Evolutionary conservation across 2,888 invertebrate genomes (phyloP), one percentile per base, ranked within the genome.

Genomic region (Alviniconcha strummeri): DNA sequence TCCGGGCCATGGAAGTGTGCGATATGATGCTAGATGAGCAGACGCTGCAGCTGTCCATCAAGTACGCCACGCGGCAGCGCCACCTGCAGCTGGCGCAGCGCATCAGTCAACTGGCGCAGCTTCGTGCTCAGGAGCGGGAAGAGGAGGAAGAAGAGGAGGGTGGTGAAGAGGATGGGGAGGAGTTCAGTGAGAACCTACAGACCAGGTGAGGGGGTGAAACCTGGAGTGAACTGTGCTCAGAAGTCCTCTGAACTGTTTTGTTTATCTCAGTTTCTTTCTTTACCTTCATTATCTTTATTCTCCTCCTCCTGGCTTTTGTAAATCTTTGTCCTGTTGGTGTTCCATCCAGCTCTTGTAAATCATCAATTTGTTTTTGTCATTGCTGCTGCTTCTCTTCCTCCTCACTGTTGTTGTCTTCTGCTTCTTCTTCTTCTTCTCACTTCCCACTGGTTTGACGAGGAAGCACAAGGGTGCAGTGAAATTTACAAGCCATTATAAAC

Each of bases 1-100:
- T 96, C 90, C 95, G 98, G 72, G 98, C 98, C 0, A 94, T 97
- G 79, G 98, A 98, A 93, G 94, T 98, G 36, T 96, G 97, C 93
- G 96, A 97, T 91, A 95, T 97, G 89, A 95, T 98, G 90, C 96
- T 96, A 54, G 96, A 96, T 90, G 96, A 96, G 3, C 96, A 96
- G 76, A 94, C 97, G 0, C 94, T 98, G 69, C 96, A 96, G 86
- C 94, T 98, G 69, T 98, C 97, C 0, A 96, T 97, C n/a, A 97
- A 97, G 92, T 98, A 98, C 94, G 97, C 98, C 0, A 96, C 96
- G 0, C 96, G 97, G 88, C 94, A 96, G 15, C 96, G 97, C 55
- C 96, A 96, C 89, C 95, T 96, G 89, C 96, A 96, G 90, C 94
- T 98, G 76, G 96, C 97, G 0, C 97, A 97, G 88, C 96, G 96